A percentile compares a stretch with the other conserved stretches of the same genome.
phyloP scores from a whole-genome alignment of 37 sponge, comb jelly and placozoan species.

The Spongilla lacustris region DNA sequence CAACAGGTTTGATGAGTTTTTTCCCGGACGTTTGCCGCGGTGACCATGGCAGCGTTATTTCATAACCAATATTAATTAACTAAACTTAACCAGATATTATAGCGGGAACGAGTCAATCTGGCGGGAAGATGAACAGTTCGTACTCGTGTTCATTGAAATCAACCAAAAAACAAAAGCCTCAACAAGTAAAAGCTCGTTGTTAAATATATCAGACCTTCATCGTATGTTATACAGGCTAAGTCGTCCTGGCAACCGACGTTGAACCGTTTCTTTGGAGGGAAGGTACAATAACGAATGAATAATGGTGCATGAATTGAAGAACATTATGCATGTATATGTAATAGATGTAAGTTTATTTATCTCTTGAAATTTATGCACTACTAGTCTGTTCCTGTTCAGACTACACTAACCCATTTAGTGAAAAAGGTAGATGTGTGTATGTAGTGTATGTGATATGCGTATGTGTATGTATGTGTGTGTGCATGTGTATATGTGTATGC shows the following conservation, averaged over 20 bases:
- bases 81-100: neutral
- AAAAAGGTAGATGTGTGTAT: conserved; percentile 3
- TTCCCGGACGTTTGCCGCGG: neutral
- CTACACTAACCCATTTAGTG: conserved; percentile 35
- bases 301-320: neutral
- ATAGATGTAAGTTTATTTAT: neutral
- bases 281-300: conserved; percentile 6
- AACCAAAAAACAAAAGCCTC: neutral
- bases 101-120: neutral
- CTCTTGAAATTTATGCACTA: neutral
- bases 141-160: neutral
- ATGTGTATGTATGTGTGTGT: too few species aligned
- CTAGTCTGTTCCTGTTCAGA: conserved; percentile 39
- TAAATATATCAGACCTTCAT: neutral
- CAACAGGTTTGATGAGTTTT: too few species aligned
- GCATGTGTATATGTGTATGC: too few species aligned
- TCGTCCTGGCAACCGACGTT: conserved; percentile 29
- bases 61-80: neutral
- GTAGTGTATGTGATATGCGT: neutral
- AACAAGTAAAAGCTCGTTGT: neutral
- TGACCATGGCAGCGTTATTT: neutral
- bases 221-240: neutral
- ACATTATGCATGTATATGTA: neutral
- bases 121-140: neutral
- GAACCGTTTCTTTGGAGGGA: conserved; percentile 48